Conservation (phyloP, 1,140 invertebrate genomes). For the Druon quercuslanigerum region DNA sequence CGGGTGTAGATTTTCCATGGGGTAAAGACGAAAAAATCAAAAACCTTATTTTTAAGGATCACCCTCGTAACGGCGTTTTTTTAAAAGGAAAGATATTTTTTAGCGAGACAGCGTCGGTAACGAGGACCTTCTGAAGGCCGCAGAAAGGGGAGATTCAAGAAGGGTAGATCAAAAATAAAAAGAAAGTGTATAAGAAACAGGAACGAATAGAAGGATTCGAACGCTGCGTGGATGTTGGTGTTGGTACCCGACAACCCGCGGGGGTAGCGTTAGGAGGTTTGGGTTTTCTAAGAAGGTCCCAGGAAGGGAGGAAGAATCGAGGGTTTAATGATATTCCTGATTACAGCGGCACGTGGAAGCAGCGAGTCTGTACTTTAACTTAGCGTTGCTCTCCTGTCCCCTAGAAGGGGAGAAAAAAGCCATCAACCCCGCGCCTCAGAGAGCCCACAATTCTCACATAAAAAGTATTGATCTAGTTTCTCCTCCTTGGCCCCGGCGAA, state of each 20-base stretch:
- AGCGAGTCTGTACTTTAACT: conserved; percentile 52
- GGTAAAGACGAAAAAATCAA: no score
- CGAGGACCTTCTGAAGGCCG: neutral
- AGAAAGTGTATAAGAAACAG: neutral
- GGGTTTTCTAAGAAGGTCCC: conserved; percentile 25
- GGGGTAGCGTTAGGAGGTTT: neutral
- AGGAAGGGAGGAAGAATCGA: conserved; percentile 62
- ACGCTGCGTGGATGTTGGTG: neutral
- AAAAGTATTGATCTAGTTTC: conserved; percentile 71
- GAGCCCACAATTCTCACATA: conserved; percentile 60
- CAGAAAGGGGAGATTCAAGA: neutral
- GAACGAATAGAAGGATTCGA: neutral
- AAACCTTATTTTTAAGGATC: no score
- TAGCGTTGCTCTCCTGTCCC: conserved; percentile 44
- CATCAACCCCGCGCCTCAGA: conserved; percentile 29
- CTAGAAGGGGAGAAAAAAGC: conserved; percentile 5
- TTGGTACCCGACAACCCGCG: neutral
- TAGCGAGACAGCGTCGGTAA: neutral
- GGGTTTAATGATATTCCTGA: conserved; percentile 76
- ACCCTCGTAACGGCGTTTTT: no score
- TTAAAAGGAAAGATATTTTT: neutral
- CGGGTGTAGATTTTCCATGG: no score
- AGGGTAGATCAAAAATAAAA: neutral
- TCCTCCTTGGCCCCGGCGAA: conserved; percentile 60
- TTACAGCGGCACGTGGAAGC: conserved; percentile 64